Base-by-base conservation (phyloP, 2,888 invertebrate species). In the Parelbella ahira region DNA sequence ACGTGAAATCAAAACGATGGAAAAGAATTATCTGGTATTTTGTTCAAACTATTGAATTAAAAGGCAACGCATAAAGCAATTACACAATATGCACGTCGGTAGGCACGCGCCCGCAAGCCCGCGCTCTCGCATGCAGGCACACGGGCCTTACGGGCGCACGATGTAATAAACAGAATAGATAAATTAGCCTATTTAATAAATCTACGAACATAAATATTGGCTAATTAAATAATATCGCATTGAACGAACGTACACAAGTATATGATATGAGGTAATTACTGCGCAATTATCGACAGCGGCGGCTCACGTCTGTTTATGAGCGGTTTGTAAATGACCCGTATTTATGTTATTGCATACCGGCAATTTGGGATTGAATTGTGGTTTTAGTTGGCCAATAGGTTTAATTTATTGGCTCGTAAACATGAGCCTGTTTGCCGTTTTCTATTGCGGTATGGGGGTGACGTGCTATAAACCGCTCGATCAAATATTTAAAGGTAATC, bases 321-420 rank as follows among this genome's bases (percentile, higher is more conserved):
- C 30, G 38, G 38, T 38, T 30, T 30, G 38, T 18, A 30, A 38
- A 38, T 38, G 38, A 38, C 29, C 29, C 37, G 30, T 32, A 39
- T 39, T 32, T 39, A 39, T 24, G 38, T 30, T 39, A 39, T 24
- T 19, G 30, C 38, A 3, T n/a, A 30, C 30, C 20, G 38, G 24
- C 39, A 8, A 25, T 39, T 32, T 20, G 39, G 25, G 19, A 39
- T 39, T 39, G 30, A 39, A 32, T 24, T 39, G 32, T 39, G 39
- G 39, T 38, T 38, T 32, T 32, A 32, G 39, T 32, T 32, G 19
- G 30, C 18, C 25, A 19, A 25, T 32, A 32, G 9, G 25, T 19
- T 19, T 8, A 32, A 39, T 32, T 39, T 39, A 39, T 39, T 15
- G 23, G 38, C 38, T 24, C 33, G 23, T 33, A 23, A 33, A 33